Evolutionary conservation across 2,113 vertebrate genomes (phyloP), one percentile per base, ranked within the genome.

Genomic region (Misgurnus mizolepis): DNA sequence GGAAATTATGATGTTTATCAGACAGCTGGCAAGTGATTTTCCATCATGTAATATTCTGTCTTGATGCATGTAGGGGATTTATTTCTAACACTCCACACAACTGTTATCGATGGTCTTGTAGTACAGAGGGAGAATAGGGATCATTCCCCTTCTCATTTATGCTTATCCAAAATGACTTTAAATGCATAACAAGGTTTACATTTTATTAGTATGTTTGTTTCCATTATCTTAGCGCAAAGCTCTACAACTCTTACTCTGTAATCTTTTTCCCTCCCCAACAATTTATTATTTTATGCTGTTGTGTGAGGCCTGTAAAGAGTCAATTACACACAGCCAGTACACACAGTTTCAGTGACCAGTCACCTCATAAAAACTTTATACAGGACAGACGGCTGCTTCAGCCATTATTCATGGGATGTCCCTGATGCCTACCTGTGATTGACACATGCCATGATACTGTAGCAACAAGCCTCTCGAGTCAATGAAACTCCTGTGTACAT

Each of bases 321-420:
- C 83, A 76, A 72, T 84, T 84, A 81, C 80, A 56, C 50, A 68
- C 43, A 43, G 64, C 27, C 45, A 39, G 67, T 84, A 81, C 78
- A 56, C 50, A 68, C 53, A 40, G 67, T 84, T 61, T 80, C 68
- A 49, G 67, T 73, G 74, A 85, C 65, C 70, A 56, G 76, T 14
- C 56, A 55, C 41, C 83, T 86, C 81, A 86, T 86, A 55, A 87
- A 86, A 87, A 22, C 71, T 85, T 87, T 78, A 85, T 87, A 49
- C 61, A 18, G 18, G 67, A 83, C 43, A 77, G 80, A 80, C 40
- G 7, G 50, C 68, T 41, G 43, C 75, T 78, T 71, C 45, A 66
- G 45, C 56, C 82, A 86, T 84, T 86, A 86, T 84, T 86, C 80
- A 84, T 86, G 72, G 75, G 22, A 18, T 67, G 64, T 73, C 58